Base-by-base conservation (phyloP, 2,888 invertebrate species). In the Cosmia pyralina region DNA sequence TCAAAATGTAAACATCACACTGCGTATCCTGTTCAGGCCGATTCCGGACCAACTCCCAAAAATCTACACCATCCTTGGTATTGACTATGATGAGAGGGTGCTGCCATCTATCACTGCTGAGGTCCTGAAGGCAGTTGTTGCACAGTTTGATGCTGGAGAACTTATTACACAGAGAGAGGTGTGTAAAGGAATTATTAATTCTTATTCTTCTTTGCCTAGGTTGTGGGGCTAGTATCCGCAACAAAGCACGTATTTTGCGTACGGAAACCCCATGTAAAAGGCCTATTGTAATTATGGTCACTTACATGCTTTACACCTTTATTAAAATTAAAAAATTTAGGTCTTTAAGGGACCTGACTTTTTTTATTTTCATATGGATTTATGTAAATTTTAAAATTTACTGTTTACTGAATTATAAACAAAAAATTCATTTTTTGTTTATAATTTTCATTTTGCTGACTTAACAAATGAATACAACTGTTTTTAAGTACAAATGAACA, bases 121-220 rank as follows among this genome's bases (percentile, higher is more conserved):
- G 97, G 99, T 99, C 19, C 95, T 99, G 70, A 99, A 99, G 95
- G 98, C 99, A 70, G 99, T 99, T 66, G 99, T 99, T 50, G 99
- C 99, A 53, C 99, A 99, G 93, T 99, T 99, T 96, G 99, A 99
- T 97, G 99, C 99, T 75, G 98, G 99, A 82, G 99, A 99, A 96
- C 97, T 99, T 88, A 99, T 99, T 91, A 99, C 99, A 75, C 99
- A 99, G 96, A 97, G 99, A 97, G 99, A 99, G 93, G 98, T 98
- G 89, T n/a, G 50, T 44, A 55, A 44, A 75, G 3, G 7, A 44
- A 22, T 34, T 22, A 96, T 34, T 50, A 57, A 15, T 48, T 34
- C 11, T 60, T 6, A 57, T 41, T 28, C 11, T 28, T 22, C n/a
- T 15, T 19, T 48, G n/a, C 0, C n/a, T 34, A n/a, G 4, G 10